Evolutionary conservation across 2,113 vertebrate genomes (phyloP), one percentile per base, ranked within the genome.

Genomic region (Passer montanus): DNA sequence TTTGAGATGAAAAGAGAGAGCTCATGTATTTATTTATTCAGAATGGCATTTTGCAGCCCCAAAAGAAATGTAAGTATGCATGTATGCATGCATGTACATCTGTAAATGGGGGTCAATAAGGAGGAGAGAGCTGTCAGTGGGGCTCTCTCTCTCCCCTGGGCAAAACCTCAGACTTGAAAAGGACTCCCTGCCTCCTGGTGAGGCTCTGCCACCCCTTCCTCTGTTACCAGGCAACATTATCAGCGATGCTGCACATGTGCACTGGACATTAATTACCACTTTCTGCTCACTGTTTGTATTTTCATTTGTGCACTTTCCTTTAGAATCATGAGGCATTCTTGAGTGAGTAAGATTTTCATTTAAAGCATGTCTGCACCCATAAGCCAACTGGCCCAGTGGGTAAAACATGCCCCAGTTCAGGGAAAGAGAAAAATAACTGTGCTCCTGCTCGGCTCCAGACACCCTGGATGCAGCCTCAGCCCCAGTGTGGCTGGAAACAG

Each of bases 151-250:
- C 62, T 70, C 74, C 82, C 88, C 47, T 59, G 80, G 85, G 89
- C 50, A 79, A 49, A 95, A 52, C 2, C 39, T 58, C 73, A 76
- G 50, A 63, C 69, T 74, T 67, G 73, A 82, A 74, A 66, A 82
- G 74, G 62, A 73, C 53, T 53, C 3, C 37, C 59, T 76, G 63
- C 47, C 50, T 83, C 43, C 79, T 83, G 63, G 63, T 28, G 18
- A 91, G 60, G 91, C 76, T 72, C 81, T 95, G 86, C 74, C 91
- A 80, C 50, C 87, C 53, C 69, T 31, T 63, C 91, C 56, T 59
- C 88, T 73, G 89, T 94, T 96, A 94, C 96, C 92, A 96, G 85
- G 97, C 95, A 97, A 97, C 88, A 89, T 55, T 93, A 95, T 90
- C 92, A 94, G 94, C 0, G 6, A 82, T 41, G 62, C 58, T 58